Evolutionary conservation across 2,797 vertebrate genomes (phyloP).

Genomic region (Sebastes trivittatus): DNA sequence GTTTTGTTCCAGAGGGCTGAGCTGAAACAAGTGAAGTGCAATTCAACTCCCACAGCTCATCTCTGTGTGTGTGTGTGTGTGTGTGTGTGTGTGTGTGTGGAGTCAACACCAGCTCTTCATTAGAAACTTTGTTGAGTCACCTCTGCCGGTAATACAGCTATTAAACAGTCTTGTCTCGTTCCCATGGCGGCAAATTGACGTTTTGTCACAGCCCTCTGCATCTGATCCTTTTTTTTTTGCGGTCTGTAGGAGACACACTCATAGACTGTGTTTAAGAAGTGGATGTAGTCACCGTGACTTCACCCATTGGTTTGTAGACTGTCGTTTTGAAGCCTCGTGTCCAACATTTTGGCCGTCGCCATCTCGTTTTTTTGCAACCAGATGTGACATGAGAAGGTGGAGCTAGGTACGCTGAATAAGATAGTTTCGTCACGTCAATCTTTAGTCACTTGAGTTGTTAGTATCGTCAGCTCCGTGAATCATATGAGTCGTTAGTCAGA

Average conservation of each 20-base stretch:
- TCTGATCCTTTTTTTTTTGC: background rate
- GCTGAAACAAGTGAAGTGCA: conserved; percentile 32
- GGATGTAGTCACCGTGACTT: no score
- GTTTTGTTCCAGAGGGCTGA: conserved; percentile 32
- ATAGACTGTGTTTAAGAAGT: background rate
- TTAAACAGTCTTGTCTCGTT: background rate
- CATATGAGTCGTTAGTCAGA: no score
- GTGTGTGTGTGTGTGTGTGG: background rate
- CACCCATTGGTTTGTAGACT: background rate
- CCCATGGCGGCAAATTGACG: background rate
- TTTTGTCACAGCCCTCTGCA: background rate
- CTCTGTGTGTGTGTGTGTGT: background rate
- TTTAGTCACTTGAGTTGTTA: no score
- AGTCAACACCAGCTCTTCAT: background rate
- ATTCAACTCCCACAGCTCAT: conserved; percentile 32
- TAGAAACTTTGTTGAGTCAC: background rate
- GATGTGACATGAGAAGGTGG: no score
- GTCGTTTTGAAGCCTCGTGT: background rate
- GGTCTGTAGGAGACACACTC: background rate
- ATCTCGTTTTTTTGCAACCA: no score
- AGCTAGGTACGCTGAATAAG: no score
- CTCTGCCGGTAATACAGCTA: background rate
- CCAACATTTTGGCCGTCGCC: background rate
- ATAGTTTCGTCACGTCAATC: no score
- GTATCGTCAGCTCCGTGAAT: no score